Evolutionary conservation across 2,888 invertebrate species (phyloP).

Genomic region (Mythimna impura): DNA sequence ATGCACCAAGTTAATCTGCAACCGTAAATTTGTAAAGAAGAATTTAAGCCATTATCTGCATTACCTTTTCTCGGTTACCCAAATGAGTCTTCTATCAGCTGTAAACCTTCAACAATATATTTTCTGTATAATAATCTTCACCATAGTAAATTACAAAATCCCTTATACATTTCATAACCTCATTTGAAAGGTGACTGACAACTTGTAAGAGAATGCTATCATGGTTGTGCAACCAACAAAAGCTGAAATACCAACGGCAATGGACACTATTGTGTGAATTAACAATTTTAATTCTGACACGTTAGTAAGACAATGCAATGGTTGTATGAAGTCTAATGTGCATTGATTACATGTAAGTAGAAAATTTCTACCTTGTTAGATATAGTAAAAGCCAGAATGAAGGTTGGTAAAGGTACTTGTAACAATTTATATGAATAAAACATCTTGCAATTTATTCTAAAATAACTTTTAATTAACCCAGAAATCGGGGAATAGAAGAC

Average conservation of each 20-base stretch:
- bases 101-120: conserved; percentile 1
- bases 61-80: not conserved
- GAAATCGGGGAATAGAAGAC: not conserved
- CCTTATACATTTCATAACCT: conserved; percentile 44
- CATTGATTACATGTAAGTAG: conserved; percentile 12
- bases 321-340: conserved; percentile 15
- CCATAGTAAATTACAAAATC: conserved; percentile 30
- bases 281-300: conserved; percentile 64
- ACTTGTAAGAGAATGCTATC: conserved; percentile 46
- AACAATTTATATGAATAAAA: not conserved
- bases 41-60: not conserved
- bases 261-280: conserved; percentile 63
- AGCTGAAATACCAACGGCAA: conserved; percentile 51
- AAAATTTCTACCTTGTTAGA: not conserved
- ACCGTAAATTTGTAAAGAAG: not conserved
- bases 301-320: conserved; percentile 56
- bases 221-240: conserved; percentile 52
- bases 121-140: conserved; percentile 9
- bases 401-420: not conserved
- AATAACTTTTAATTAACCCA: not conserved
- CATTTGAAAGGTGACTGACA: conserved; percentile 61
- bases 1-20: not conserved
- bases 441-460: not conserved
- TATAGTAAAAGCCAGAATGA: not conserved
- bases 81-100: not conserved